Conservation (phyloP, 1,140 invertebrate genomes). For the Drosophila nigromelanica region DNA sequence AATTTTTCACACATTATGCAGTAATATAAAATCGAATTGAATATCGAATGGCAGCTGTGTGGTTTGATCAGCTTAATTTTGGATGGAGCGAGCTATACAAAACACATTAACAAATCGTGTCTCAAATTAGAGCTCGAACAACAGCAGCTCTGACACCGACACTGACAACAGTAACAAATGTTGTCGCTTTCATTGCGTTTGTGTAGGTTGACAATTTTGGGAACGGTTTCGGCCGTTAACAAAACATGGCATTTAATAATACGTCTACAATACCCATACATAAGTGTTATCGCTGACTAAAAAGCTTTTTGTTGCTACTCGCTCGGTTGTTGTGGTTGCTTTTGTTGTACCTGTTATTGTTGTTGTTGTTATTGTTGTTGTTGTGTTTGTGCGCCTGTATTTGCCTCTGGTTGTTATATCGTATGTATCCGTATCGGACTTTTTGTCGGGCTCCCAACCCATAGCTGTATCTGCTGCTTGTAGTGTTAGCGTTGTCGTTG, state of each 20-base stretch:
- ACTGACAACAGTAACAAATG: conserved; percentile 53
- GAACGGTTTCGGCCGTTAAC: conserved; percentile 78
- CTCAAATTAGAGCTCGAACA: conserved; percentile 65
- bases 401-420: conserved; percentile 69
- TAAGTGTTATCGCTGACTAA: conserved; percentile 80
- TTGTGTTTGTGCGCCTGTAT: conserved; percentile 45
- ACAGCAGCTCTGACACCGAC: conserved; percentile 56
- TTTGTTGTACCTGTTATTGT: conserved; percentile 5
- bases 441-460: conserved; percentile 45
- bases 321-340: conserved; percentile 32
- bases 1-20: too few species aligned
- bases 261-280: conserved; percentile 76
- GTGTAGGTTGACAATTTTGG: conserved; percentile 78
- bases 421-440: conserved; percentile 50
- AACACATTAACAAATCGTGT: conserved; percentile 74
- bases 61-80: conserved; percentile 7
- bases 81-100: conserved; percentile 50
- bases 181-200: conserved; percentile 52
- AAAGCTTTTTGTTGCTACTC: conserved; percentile 79
- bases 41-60: background rate
- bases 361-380: conserved; percentile 35
- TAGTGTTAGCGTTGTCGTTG: conserved; percentile 34
- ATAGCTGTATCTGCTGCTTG: conserved; percentile 9
- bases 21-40: too few species aligned
- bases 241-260: conserved; percentile 81